Evolutionary conservation across 2,888 invertebrate species (phyloP).

Genomic region (Diaphora mendica): DNA sequence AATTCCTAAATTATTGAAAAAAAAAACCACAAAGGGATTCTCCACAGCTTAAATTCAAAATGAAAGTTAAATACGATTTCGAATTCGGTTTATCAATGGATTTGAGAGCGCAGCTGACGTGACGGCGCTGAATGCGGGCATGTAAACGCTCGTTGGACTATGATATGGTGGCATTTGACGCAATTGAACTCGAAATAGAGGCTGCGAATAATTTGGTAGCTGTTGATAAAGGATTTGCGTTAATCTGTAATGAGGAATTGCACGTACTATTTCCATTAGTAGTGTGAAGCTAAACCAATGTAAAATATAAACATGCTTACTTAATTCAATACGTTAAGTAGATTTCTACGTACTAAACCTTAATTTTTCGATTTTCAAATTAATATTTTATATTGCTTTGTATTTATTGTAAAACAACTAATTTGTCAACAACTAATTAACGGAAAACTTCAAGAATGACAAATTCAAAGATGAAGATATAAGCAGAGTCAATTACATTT

Average conservation of each 20-base stretch:
- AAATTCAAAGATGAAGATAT: not conserved
- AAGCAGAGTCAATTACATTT: not conserved
- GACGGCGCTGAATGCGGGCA: conserved; percentile 43
- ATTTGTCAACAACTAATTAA: too few species aligned
- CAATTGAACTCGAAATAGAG: conserved; percentile 33
- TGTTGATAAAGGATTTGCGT: conserved; percentile 12
- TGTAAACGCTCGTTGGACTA: conserved; percentile 51
- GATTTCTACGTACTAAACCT: not conserved
- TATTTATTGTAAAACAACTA: not conserved
- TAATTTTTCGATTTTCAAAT: not conserved
- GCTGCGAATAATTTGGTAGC: conserved; percentile 17
- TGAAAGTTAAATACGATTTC: conserved; percentile 30
- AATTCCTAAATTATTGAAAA: too few species aligned
- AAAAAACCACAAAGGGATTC: not conserved
- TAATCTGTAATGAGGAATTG: not conserved
- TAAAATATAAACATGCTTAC: not conserved
- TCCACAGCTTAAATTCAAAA: conserved; percentile 6
- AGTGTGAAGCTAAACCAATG: not conserved
- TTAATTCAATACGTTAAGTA: not conserved
- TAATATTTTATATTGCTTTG: too few species aligned
- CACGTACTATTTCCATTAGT: not conserved
- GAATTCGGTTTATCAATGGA: conserved; percentile 32
- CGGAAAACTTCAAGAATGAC: too few species aligned
- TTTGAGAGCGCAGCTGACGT: conserved; percentile 39
- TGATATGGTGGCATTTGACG: conserved; percentile 41